Base-by-base conservation (phyloP, 1,140 invertebrate genomes). In the Eriocheir sinensis region DNA sequence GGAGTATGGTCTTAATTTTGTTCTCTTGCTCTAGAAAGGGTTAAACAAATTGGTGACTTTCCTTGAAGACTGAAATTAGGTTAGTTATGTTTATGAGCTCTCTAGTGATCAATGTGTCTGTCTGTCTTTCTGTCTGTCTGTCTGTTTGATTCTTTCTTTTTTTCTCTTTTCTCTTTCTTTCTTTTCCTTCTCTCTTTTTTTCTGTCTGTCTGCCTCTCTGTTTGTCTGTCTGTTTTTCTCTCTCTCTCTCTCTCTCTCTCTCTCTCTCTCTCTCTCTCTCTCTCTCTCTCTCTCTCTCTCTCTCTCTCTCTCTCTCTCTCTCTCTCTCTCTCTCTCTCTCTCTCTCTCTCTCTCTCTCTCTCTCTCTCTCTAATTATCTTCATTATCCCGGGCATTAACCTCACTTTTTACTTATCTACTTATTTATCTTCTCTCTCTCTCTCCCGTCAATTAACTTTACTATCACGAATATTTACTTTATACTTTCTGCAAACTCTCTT, bases 271-370 rank as follows among this genome's bases (percentile, higher is more conserved):
- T 34, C 85, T 41, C 53, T 30, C 48, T 72, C 89, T 60, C 48
- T 30, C 48, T 60, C 89, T 60, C 48, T 30, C 48, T 72, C 41
- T 40, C 15, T 38, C 60, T 44, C 60, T 41, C 32, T 21, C 40
- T 36, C 27, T 15, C 15, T 21, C 34, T 36, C 80, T 32, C 12
- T 21, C n/a, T 44, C 30, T 88, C 34, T n/a, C n/a, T 81, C 44
- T 60, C 27, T 86, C 81, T 93, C 38, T 88, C 17, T 27, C 34
- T 40, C 48, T 88, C 9, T 53, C 34, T 93, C 48, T 34, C 34
- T 40, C 44, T 72, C 44, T 89, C 44, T 60, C 44, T 89, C 83
- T 88, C 53, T 92, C 36, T 88, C 92, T 85, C 83, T 86, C 85
- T 88, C 85, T 88, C 38, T 92, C 79, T 93, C 72, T 80, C 80